Conservation (phyloP, 2,888 invertebrate genomes). For the Ernsta delagoae region DNA sequence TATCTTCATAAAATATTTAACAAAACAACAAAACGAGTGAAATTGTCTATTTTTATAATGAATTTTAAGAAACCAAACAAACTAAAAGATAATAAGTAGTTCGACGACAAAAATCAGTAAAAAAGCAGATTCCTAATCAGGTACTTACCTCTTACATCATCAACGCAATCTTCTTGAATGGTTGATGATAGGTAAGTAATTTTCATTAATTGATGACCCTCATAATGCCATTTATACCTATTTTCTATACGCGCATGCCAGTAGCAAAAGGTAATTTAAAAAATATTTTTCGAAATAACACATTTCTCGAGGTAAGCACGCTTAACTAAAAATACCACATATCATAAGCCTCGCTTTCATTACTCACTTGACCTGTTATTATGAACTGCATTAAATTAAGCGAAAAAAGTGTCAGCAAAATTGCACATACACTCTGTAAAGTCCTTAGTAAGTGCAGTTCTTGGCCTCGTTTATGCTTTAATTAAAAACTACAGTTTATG, state of each 20-base stretch:
- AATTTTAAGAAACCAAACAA: too few relatives aligned
- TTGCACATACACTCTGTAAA: conserved; percentile 26
- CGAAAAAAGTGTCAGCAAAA: conserved; percentile 35
- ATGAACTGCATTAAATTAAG: conserved; percentile 36
- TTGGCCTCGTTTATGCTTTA: conserved; percentile 29
- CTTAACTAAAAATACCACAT: conserved; percentile 23
- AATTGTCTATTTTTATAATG: too few relatives aligned
- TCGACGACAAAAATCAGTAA: too few relatives aligned
- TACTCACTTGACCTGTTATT: conserved; percentile 36
- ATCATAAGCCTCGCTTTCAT: conserved; percentile 32
- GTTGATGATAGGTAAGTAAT: too few relatives aligned
- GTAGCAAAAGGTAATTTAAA: not conserved
- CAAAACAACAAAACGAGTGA: too few relatives aligned
- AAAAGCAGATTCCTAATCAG: too few relatives aligned
- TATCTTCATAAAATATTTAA: too few relatives aligned
- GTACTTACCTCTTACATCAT: too few relatives aligned
- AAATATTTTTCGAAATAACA: conserved; percentile 16
- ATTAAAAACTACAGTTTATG: conserved; percentile 28
- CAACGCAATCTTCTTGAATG: too few relatives aligned
- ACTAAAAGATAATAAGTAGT: too few relatives aligned
- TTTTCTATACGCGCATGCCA: not conserved
- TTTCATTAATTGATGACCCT: not conserved
- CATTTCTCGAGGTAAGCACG: conserved; percentile 27
- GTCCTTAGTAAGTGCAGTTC: conserved; percentile 28
- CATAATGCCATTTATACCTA: not conserved